Conservation (phyloP, 2,113 vertebrate genomes). For the Willisornis vidua region DNA sequence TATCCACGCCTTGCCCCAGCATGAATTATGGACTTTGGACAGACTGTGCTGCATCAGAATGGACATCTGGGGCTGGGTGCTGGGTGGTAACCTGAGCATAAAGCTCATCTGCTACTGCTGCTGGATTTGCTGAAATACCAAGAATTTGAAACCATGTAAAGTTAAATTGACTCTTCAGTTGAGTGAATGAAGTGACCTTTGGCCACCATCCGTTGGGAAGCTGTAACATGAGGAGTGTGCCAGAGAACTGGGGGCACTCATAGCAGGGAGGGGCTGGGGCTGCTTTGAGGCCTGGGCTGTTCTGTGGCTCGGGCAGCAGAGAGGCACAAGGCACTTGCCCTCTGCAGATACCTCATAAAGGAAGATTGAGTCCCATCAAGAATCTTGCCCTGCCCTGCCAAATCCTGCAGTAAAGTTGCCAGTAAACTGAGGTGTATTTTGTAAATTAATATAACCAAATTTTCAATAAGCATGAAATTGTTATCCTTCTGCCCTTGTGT, state of each 20-base stretch:
- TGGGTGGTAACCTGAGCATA: slow-evolving; percentile 28
- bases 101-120: not conserved
- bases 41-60: not conserved
- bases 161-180: not conserved
- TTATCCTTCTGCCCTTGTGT: not conserved
- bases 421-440: not conserved
- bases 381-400: not conserved
- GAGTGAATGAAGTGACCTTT: not conserved
- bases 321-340: not conserved
- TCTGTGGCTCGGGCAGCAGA: not conserved
- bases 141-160: slow-evolving; percentile 9
- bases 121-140: not conserved
- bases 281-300: not conserved
- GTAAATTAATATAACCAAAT: not conserved
- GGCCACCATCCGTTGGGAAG: not conserved
- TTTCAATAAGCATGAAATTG: not conserved
- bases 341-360: not conserved
- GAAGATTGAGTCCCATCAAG: not conserved
- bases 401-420: not conserved
- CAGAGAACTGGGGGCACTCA: accelerated
- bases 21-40: slow-evolving; percentile 40
- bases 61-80: slow-evolving; percentile 20
- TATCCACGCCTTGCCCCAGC: not conserved
- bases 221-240: not conserved
- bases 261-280: not conserved